These are phyloP conservation scores for Onychomys torridus DNA, from an alignment of 2,797 vertebrate genomes.

Conservation along the genomic window DNA sequence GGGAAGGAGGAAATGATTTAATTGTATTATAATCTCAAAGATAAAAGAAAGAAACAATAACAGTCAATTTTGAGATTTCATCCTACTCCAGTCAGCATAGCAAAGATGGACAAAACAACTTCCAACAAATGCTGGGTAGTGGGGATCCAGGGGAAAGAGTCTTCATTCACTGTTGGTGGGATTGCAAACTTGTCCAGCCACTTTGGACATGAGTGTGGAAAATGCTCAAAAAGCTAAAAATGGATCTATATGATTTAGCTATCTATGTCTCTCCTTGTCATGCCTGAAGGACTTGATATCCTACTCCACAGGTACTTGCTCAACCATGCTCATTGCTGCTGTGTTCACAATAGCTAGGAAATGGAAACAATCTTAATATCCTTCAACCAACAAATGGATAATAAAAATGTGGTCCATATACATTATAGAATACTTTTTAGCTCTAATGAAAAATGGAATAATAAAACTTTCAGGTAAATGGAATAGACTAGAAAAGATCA, in stretches of 20 bases:
- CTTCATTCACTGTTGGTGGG: background rate
- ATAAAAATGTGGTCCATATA: background rate
- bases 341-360: background rate
- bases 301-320: background rate
- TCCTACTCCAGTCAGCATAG: background rate
- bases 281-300: background rate
- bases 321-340: background rate
- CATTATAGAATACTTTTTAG: background rate
- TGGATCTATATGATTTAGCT: background rate
- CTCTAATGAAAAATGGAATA: background rate
- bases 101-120: background rate
- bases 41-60: background rate
- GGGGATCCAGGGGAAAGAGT: background rate
- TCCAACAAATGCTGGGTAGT: background rate
- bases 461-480: background rate
- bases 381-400: background rate
- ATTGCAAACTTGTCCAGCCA: background rate
- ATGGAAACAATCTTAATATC: background rate
- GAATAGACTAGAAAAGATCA: background rate
- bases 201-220: background rate
- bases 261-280: background rate
- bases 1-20: background rate
- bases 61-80: background rate
- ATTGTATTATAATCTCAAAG: background rate
- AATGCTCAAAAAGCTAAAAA: background rate